Percentiles rank a stretch among this genome's conserved stretches.
Conservation (phyloP, 1,140 invertebrate genomes). For the Lepidurus couesii region DNA sequence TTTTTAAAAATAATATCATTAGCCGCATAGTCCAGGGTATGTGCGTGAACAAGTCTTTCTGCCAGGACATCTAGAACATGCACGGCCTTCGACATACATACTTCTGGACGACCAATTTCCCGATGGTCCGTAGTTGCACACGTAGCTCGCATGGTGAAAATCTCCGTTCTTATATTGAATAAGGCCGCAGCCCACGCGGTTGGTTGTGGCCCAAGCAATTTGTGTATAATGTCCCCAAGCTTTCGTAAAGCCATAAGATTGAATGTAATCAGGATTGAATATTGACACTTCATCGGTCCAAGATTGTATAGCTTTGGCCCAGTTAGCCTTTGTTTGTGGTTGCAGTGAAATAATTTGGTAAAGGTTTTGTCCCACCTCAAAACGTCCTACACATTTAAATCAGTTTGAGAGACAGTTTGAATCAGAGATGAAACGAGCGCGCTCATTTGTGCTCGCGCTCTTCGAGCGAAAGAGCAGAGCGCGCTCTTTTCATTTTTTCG, state of each 20-base stretch:
- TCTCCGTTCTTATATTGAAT: not conserved
- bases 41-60: not conserved
- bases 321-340: not conserved
- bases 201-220: not conserved
- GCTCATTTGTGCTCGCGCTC: no score
- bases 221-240: not conserved
- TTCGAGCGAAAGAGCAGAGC: no score
- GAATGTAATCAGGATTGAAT: not conserved
- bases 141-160: conserved; percentile 28
- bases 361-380: not conserved
- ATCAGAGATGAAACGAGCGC: no score
- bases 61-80: not conserved
- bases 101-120: conserved; percentile 33
- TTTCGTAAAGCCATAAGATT: not conserved
- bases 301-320: not conserved
- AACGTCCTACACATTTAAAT: not conserved
- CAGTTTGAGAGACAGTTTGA: no score
- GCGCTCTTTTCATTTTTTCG: no score
- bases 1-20: not conserved
- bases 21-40: conserved; percentile 24
- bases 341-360: not conserved
- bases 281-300: not conserved
- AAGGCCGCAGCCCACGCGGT: not conserved
- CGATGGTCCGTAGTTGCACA: conserved; percentile 40
- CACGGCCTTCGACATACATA: not conserved